Conservation (phyloP, 2,888 invertebrate species). For the Aleiodes testaceus region DNA sequence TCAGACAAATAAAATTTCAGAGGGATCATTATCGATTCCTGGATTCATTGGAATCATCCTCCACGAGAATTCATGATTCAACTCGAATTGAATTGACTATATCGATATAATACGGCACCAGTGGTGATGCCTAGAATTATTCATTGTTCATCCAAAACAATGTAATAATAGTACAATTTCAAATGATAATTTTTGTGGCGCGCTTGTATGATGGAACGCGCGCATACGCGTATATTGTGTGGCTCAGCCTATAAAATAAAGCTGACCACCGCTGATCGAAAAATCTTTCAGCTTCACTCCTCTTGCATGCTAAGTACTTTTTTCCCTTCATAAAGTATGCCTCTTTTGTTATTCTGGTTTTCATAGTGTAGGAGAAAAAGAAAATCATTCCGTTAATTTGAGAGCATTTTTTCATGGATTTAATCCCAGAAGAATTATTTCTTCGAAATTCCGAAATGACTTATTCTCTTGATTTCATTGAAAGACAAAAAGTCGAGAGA, state of each 20-base stretch:
- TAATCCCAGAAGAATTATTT: background rate
- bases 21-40: no score
- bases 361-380: no score
- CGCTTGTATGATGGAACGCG: conserved; percentile 45
- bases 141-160: conserved; percentile 60
- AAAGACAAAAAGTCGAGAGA: background rate
- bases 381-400: background rate
- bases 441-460: no score
- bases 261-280: conserved; percentile 57
- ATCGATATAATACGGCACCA: conserved; percentile 61
- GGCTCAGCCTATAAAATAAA: conserved; percentile 48
- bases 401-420: background rate
- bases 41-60: background rate
- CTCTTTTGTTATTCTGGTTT: no score
- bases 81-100: conserved; percentile 60
- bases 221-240: conserved; percentile 47
- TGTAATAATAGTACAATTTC: conserved; percentile 65
- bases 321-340: no score
- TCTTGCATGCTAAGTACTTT: background rate
- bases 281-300: conserved; percentile 56
- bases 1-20: background rate
- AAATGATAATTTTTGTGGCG: conserved; percentile 55
- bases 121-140: conserved; percentile 60
- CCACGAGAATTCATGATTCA: background rate
- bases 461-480: no score